Evolutionary conservation across 2,888 invertebrate genomes (phyloP).

Genomic region (Lycaena phlaeas): DNA sequence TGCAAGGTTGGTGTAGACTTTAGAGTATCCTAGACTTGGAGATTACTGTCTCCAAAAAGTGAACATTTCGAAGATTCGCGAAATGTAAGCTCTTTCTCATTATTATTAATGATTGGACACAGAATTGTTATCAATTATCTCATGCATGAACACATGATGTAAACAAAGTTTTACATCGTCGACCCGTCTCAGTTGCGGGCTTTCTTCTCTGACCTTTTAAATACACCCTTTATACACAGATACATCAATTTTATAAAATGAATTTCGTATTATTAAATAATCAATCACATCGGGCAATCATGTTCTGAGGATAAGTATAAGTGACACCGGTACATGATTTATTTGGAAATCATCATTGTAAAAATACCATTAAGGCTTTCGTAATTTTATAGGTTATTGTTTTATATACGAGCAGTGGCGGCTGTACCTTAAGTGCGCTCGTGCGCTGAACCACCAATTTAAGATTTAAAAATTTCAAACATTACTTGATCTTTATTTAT

Average conservation of each 20-base stretch:
- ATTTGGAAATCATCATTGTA: constrained; percentile 1
- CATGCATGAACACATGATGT: constrained; percentile 13
- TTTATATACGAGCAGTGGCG: constrained; percentile 1
- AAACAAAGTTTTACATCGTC: constrained; percentile 25
- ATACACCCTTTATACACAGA: constrained; percentile 24
- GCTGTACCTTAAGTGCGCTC: too few relatives aligned
- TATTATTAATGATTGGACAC: too few relatives aligned
- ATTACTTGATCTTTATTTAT: too few relatives aligned
- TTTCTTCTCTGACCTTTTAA: constrained; percentile 60
- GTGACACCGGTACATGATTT: constrained; percentile 2
- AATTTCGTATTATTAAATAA: constrained; percentile 8
- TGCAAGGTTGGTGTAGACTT: too few relatives aligned
- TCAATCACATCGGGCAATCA: constrained; percentile 6
- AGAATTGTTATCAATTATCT: not conserved
- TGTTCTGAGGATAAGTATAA: not conserved
- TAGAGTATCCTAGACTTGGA: too few relatives aligned
- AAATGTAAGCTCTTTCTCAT: too few relatives aligned
- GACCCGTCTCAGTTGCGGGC: constrained; percentile 16
- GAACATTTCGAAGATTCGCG: too few relatives aligned
- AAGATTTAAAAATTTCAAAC: too few relatives aligned
- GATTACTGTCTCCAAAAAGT: too few relatives aligned
- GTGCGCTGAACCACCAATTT: too few relatives aligned
- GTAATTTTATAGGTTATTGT: not conserved
- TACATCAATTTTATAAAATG: constrained; percentile 7
- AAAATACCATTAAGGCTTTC: not conserved